These are phyloP conservation scores for Oxyruncus cristatus DNA, from an alignment of 2,113 vertebrate genomes.

Conservation along the genomic window DNA sequence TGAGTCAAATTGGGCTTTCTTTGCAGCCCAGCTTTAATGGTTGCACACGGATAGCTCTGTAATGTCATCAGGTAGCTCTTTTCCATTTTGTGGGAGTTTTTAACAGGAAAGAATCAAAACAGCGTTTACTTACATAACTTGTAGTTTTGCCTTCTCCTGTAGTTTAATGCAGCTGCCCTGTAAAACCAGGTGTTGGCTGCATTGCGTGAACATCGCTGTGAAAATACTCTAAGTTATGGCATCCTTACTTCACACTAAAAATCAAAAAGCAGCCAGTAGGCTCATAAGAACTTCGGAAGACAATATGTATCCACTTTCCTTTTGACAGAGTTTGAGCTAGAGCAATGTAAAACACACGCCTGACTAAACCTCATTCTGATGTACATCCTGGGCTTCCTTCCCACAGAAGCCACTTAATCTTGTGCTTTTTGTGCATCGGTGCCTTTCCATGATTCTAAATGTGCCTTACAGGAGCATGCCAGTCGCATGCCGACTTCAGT, in stretches of 20 bases:
- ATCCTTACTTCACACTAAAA: neutral
- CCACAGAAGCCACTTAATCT: neutral
- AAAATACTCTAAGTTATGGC: neutral
- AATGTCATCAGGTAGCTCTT: neutral
- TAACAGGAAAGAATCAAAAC: neutral
- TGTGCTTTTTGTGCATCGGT: neutral
- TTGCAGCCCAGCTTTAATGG: neutral
- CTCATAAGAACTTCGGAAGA: neutral
- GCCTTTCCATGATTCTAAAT: fast-evolving
- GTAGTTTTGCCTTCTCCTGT: neutral
- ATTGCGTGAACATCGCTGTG: fast-evolving
- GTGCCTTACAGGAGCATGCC: neutral
- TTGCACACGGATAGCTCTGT: neutral
- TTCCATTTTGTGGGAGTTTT: neutral
- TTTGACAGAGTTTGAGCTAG: neutral
- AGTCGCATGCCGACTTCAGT: fast-evolving
- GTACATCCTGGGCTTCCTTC: neutral
- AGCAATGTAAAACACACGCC: fast-evolving
- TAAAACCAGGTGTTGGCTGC: neutral
- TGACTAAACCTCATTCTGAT: neutral
- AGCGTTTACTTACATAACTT: neutral
- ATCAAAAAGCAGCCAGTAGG: neutral
- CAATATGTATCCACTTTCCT: neutral
- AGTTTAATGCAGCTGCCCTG: neutral
- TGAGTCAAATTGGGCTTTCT: neutral